These are phyloP conservation scores for Erebia ligea DNA, from an alignment of 2,888 invertebrate genomes.

Conservation along the genomic window DNA sequence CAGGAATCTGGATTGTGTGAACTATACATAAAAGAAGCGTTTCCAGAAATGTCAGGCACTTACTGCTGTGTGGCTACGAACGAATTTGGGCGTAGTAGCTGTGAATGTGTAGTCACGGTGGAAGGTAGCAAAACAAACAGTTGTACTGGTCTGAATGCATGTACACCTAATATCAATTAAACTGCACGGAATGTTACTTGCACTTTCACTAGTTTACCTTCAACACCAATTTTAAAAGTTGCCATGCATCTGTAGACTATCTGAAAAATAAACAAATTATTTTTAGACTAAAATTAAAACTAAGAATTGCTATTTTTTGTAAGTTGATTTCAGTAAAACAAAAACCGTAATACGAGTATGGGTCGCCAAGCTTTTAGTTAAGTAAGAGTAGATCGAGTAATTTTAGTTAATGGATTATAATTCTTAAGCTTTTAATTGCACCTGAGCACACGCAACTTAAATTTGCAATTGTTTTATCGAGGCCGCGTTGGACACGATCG, in stretches of 20 bases:
- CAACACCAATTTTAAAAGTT: slow-evolving; percentile 61
- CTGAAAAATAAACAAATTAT: slow-evolving; percentile 5
- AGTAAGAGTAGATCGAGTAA: slow-evolving; percentile 9
- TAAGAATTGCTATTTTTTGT: neutral
- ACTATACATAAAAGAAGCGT: slow-evolving; percentile 92
- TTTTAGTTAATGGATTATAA: slow-evolving; percentile 2
- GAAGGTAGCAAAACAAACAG: slow-evolving; percentile 86
- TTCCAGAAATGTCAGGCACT: slow-evolving; percentile 94
- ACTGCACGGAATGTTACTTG: slow-evolving; percentile 34
- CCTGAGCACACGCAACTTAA: slow-evolving; percentile 15
- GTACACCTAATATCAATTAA: slow-evolving; percentile 24
- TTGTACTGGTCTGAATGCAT: slow-evolving; percentile 43
- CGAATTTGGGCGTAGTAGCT: slow-evolving; percentile 91
- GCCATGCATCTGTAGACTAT: slow-evolving; percentile 73
- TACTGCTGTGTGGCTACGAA: slow-evolving; percentile 93
- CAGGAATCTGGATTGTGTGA: slow-evolving; percentile 91
- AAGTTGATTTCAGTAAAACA: slow-evolving; percentile 3
- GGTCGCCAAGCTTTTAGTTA: slow-evolving; percentile 7
- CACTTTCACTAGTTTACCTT: slow-evolving; percentile 27
- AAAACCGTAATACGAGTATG: neutral
- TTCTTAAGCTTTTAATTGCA: slow-evolving; percentile 26
- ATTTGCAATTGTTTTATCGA: slow-evolving; percentile 17
- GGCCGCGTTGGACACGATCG: neutral
- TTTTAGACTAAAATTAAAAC: slow-evolving; percentile 16
- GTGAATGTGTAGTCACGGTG: slow-evolving; percentile 89